Evolutionary conservation across 2,888 invertebrate species (phyloP), one percentile per base, ranked within the genome.

Genomic region (Axea sp.): DNA sequence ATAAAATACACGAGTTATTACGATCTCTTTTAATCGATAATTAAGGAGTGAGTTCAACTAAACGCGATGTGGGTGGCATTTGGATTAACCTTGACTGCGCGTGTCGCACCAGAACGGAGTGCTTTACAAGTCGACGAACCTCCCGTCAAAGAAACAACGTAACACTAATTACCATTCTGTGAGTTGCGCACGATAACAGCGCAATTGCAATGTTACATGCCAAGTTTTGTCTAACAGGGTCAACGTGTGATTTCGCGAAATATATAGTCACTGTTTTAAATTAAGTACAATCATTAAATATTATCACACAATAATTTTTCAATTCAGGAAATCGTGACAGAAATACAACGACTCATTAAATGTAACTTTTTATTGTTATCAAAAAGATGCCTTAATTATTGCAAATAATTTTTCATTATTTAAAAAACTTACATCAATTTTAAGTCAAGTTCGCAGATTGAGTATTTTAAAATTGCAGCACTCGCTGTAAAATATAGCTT

Each of bases 101-200:
- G 76, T 80, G 81, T 79, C 81, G 77, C 77, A 74, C 75, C 67
- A 76, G 73, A 67, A 62, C 53, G 55, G 65, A 69, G 47, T 35
- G 53, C 67, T 82, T 82, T 83, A 81, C 78, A 82, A 79, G 77
- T 76, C 78, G 71, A 77, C 73, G 78, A 57, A 77, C 65, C 39
- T 76, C 77, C 77, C 78, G 77, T 82, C 82, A 82, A 82, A 83
- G 80, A 75, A 59, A 81, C 76, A 82, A 82, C 77, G 55, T 73
- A 79, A 83, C 78, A 78, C 82, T 80, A 79, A 83, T 83, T 81
- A 82, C 81, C 79, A 76, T 79, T 80, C 80, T 73, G 78, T 77
- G 74, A 78, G 75, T 72, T 39, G 39, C 67, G n/a, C n/a, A n/a
- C n/a, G n/a, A n/a, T n/a, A n/a, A n/a, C n/a, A n/a, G n/a, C n/a